Conservation (phyloP, 2,113 vertebrate genomes). For the Tauraco erythrolophus region DNA sequence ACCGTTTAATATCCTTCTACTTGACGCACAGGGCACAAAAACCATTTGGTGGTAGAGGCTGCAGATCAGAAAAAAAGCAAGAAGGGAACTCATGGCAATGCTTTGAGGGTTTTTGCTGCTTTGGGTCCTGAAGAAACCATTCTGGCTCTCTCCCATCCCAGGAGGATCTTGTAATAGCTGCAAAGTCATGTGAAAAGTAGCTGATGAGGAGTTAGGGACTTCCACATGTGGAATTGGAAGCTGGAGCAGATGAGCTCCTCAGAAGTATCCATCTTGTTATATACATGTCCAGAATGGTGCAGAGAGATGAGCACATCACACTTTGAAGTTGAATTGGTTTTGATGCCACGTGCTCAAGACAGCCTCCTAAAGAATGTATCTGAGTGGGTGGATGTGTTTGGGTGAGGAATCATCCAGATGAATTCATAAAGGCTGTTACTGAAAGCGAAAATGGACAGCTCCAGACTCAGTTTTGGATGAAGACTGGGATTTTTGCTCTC, state of each 20-base stretch:
- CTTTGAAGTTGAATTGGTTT: background rate
- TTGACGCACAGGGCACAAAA: background rate
- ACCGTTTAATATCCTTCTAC: background rate
- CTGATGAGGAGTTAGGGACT: background rate
- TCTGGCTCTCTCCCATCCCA: background rate
- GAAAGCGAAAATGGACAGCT: background rate
- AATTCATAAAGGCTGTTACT: background rate
- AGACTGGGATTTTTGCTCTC: background rate
- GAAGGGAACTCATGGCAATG: background rate
- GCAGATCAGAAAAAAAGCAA: background rate
- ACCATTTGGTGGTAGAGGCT: accelerated
- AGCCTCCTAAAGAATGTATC: background rate
- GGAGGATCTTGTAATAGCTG: background rate
- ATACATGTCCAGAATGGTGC: background rate
- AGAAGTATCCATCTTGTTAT: background rate
- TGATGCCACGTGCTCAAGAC: background rate
- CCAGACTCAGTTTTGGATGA: background rate
- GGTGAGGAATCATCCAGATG: background rate
- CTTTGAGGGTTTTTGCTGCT: background rate
- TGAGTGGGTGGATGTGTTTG: background rate
- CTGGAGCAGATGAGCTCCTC: background rate
- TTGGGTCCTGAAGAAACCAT: background rate
- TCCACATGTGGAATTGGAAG: background rate
- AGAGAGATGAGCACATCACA: background rate
- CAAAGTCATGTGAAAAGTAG: background rate